Base-by-base conservation (phyloP, 2,888 invertebrate genomes). In the Seira sanloemensis region DNA sequence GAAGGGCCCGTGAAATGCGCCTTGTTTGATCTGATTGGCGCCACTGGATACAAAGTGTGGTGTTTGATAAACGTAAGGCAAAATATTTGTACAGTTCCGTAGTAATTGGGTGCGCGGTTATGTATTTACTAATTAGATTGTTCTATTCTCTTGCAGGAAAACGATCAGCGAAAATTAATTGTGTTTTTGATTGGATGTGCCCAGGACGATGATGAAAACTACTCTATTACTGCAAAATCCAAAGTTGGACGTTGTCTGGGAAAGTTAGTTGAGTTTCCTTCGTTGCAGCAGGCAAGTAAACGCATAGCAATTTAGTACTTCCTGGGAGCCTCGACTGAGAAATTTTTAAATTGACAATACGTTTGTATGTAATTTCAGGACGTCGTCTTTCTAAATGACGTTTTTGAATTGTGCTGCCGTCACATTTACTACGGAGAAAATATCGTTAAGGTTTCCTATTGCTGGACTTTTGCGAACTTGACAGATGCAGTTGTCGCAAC, bases 401-500 rank as follows among this genome's bases (percentile, higher is more conserved):
- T 74, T 12, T 79, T 79, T 12, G n/a, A 1, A 5, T 1, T 67
- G 0, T 26, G 27, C 9, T 26, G 19, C 19, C 2, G 25, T 19
- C 7, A 66, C n/a, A 50, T 79, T 25, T 1, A 2, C 2, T 1
- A 16, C 1, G 54, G 67, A 23, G 74, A 73, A 27, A 71, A 62
- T 65, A 72, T 50, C 0, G 26, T 86, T 0, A 74, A 78, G 23
- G 62, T 66, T 18, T 58, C 82, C 0, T 82, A 26, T 62, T 69
- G 82, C 0, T 86, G 86, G 86, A 71, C 79, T 9, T 82, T 86
- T 72, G 86, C 67, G 0, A 82, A 82, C 5, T 79, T 78, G 66
- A 76, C 78, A 24, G 86, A 86, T 50, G 62, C 26, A 2, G 37
- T 72, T 16, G 65, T 27, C 24, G 50, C 2, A 0, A 62, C 67